These are phyloP conservation scores for Diplodus sargus DNA, from an alignment of 2,797 vertebrate genomes.

Conservation along the genomic window DNA sequence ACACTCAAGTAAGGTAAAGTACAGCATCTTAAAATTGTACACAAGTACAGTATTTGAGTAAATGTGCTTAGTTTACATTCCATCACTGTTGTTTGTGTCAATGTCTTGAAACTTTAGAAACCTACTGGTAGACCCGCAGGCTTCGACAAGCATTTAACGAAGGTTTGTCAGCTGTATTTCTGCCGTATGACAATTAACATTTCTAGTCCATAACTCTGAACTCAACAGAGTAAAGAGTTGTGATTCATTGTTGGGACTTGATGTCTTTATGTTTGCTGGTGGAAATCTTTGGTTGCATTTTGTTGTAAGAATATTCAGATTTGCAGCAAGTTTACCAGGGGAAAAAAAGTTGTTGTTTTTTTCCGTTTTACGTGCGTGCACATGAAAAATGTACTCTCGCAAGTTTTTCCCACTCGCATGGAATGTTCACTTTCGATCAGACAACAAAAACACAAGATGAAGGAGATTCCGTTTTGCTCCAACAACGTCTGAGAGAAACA, in stretches of 20 bases:
- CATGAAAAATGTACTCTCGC: slow-evolving; percentile 21
- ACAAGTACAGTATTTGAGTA: no score
- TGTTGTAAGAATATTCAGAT: slow-evolving; percentile 1
- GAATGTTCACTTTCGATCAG: slow-evolving; percentile 56
- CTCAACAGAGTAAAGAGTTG: not conserved
- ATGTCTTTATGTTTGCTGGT: slow-evolving; percentile 2
- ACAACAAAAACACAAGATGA: slow-evolving; percentile 60
- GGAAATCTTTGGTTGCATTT: slow-evolving; percentile 12
- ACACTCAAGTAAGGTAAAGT: no score
- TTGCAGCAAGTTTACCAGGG: slow-evolving; percentile 25
- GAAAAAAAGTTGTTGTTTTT: slow-evolving; percentile 7
- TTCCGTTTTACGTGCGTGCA: slow-evolving; percentile 44
- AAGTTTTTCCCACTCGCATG: slow-evolving; percentile 32
- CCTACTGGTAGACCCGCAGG: not conserved
- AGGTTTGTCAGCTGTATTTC: not conserved
- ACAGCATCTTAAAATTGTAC: no score
- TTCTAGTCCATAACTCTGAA: not conserved
- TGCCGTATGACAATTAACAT: not conserved
- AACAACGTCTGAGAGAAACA: slow-evolving; percentile 55
- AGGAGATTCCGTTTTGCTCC: slow-evolving; percentile 57
- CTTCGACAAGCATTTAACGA: not conserved
- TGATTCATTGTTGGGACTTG: not conserved
- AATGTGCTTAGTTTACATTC: no score
- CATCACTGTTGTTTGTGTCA: not conserved
- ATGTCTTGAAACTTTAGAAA: not conserved